phyloP scores from a whole-genome alignment of 2,797 vertebrate genomes.

The Natrix natrix region DNA sequence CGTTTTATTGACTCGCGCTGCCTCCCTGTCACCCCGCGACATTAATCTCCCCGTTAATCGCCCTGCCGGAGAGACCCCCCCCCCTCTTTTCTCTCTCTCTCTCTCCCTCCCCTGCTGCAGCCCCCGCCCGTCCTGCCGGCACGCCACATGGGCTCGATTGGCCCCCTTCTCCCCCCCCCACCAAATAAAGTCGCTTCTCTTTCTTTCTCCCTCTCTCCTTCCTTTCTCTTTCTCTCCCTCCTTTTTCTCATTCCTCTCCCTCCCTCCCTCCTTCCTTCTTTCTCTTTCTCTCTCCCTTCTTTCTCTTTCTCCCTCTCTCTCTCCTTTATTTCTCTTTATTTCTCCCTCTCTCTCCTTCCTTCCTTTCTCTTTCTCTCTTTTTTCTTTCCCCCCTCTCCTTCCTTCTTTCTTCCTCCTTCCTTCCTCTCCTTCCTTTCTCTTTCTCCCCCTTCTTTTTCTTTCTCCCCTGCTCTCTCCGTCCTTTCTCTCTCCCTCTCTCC shows the following conservation, averaged over 20 bases:
- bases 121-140: not conserved
- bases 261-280: too few relatives aligned
- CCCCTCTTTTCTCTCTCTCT: not conserved
- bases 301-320: too few relatives aligned
- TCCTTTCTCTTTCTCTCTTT: too few relatives aligned
- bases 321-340: too few relatives aligned
- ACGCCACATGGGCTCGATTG: not conserved
- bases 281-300: too few relatives aligned
- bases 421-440: too few relatives aligned
- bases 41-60: conserved; percentile 62
- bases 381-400: too few relatives aligned
- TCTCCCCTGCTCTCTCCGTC: accelerated
- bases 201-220: too few relatives aligned
- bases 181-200: not conserved
- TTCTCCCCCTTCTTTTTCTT: too few relatives aligned
- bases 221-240: accelerated
- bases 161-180: not conserved
- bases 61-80: conserved; percentile 13
- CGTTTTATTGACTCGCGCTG: conserved; percentile 69
- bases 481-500: too few relatives aligned
- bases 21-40: conserved; percentile 52
- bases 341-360: too few relatives aligned
- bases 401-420: too few relatives aligned
- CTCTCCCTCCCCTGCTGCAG: not conserved
- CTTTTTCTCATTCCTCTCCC: accelerated